Evolutionary conservation across 2,888 invertebrate species (phyloP), one percentile per base, ranked within the genome.

Genomic region (Himalopsyche japonica): DNA sequence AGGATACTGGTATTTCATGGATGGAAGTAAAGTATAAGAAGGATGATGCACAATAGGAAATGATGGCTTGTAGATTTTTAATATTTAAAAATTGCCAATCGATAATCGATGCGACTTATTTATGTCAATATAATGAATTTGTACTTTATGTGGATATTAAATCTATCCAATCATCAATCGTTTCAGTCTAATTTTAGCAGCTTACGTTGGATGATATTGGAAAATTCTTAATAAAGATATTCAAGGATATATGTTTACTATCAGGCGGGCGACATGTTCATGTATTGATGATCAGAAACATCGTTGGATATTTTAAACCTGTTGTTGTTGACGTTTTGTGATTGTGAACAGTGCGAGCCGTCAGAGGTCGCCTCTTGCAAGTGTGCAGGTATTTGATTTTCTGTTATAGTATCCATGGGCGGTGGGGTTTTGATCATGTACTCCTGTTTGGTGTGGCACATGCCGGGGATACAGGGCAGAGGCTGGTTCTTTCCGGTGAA

Each of bases 221-320:
- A 57, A 57, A 57, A 57, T 57, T 10, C 20, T 30, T 27, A 30
- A 30, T 70, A 30, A 70, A 70, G 3, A 70, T 49, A 49, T 20
- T 49, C 7, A 20, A 49, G 18, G 24, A 10, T 30, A 20, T 12
- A 70, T 27, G 10, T n/a, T 6, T 24, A 27, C 15, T 30, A 70
- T 70, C 30, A 91, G 12, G 92, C 90, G 70, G 92, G 90, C 20
- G 92, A 91, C 88, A 92, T 91, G 87, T 92, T 92, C 91, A 92
- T 92, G 84, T 92, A 92, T 90, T 92, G 89, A 87, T 92, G 92
- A 0, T 91, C 90, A 6, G 89, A 89, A 87, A 91, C 91, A 76
- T 91, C 91, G 87, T 90, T 90, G 82, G 90, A 89, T 15, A 87
- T 86, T 47, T 87, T 79, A 79, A 77, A 83, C n/a, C 83, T 86